Evolutionary conservation across 2,113 vertebrate genomes (phyloP), one percentile per base, ranked within the genome.

Genomic region (Sander vitreus): DNA sequence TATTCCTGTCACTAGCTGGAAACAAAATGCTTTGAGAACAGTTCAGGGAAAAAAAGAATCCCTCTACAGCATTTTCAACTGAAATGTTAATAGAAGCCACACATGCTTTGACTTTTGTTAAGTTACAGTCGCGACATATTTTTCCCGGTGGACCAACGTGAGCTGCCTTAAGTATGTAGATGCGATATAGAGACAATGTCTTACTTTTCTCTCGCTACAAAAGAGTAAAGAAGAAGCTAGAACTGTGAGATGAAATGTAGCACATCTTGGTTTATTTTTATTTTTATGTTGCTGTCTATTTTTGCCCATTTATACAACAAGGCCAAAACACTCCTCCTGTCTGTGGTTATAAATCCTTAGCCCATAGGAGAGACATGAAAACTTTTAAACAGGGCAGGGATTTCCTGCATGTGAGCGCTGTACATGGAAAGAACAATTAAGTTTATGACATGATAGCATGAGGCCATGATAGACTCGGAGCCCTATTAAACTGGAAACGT

Each of bases 361-460:
- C 66, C 67, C 87, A 87, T 60, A 2, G 64, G 80, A 88, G 71
- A 86, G 84, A 87, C 84, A 82, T 87, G 73, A 65, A 88, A 1
- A 90, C 79, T 81, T 95, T 93, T 89, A 84, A 53, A 70, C 68
- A 15, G 60, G 25, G 50, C 64, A 25, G 65, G 47, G 48, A 74
- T 65, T 88, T 90, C 74, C 72, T 89, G 86, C 45, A 71, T 48
- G 76, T 21, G 57, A 75, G 75, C 18, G 15, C 73, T 54, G 58
- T 76, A 21, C 47, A 75, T 80, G 73, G 89, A 91, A 83, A 89
- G 65, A 87, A 88, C 76, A 83, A 91, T 89, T 78, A 87, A 30
- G 73, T n/a, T 78, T 80, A 83, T 70, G 86, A 78, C 81, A 90
- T 72, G 85, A 87, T 60, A 86, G 81, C 87, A 62, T 13, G 59